Base-by-base conservation (phyloP, 2,113 vertebrate genomes). In the Silurus meridionalis region DNA sequence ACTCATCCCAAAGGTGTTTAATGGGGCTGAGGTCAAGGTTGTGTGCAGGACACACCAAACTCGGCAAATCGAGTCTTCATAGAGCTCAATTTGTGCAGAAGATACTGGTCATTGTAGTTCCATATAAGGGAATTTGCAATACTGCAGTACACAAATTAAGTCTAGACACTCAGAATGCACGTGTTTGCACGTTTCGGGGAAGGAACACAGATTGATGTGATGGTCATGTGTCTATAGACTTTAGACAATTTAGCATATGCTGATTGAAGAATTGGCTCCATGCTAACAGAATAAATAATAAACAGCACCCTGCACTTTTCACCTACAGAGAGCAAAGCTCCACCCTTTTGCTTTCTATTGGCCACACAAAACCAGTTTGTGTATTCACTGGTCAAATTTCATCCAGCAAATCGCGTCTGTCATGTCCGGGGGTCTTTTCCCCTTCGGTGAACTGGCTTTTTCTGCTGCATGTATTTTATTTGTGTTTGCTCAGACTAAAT, bases 291-390 rank as follows among this genome's bases (percentile, higher is more conserved):
- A 61, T 80, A 80, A 80, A 80, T 61, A 80, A 46, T 60, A 46
- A 80, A 80, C 28, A 80, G 28, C 55, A 60, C 78, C 78, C 17
- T 60, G 78, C 55, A 58, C 57, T 58, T 58, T 80, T 8, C 19
- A 15, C 53, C n/a, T 58, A 48, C 17, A n/a, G 25, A 58, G 55
- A 79, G 58, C 53, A 60, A 21, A 21, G 9, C 55, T 80, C 77
- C 77, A 80, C n/a, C 52, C 55, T 37, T 6, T 2, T 37, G n/a
- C 21, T 28, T 25, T 79, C 13, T 79, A 28, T 37, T 46, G 8
- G 25, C 78, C 78, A 80, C 78, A 80, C 78, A 80, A 80, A 58
- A 37, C 55, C 77, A 57, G 72, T 46, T 72, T 72, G 69, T 25
- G 52, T 55, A 78, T 78, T 78, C 74, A 78, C 52, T 57, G 74